Evolutionary conservation across 2,888 invertebrate genomes (phyloP).

Genomic region (Oligia latruncula): DNA sequence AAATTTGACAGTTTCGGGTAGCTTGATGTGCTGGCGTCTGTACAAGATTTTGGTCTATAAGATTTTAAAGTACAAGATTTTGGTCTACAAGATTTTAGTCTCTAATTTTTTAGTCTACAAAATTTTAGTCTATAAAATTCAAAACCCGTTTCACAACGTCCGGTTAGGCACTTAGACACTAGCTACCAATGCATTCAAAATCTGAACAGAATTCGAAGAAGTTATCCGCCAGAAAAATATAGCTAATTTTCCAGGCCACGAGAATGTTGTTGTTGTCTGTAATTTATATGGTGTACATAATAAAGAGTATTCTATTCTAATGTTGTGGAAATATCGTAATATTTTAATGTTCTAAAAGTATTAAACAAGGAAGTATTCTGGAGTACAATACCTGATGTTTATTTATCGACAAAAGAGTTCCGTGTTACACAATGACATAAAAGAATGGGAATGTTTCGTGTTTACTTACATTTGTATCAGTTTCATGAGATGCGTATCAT

Average conservation of each 20-base stretch:
- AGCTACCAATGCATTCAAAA: not conserved
- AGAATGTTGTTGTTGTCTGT: not conserved
- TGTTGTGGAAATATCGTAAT: not conserved
- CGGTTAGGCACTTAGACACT: not conserved
- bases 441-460: not conserved
- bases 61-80: not conserved
- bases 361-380: slow-evolving; percentile 2
- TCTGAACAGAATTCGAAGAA: not conserved
- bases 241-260: not conserved
- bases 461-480: slow-evolving; percentile 90
- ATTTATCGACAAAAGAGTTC: slow-evolving; percentile 1
- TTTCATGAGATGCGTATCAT: slow-evolving; percentile 88
- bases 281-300: too few species aligned
- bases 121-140: not conserved
- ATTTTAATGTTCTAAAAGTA: slow-evolving; percentile 1
- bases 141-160: not conserved
- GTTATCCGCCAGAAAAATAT: not conserved
- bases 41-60: not conserved
- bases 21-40: too few species aligned
- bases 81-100: not conserved
- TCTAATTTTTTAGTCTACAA: not conserved
- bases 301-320: too few species aligned
- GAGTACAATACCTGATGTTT: not conserved
- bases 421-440: not conserved
- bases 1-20: too few species aligned